Base-by-base conservation (phyloP, 2,888 invertebrate species). In the Crocallis elinguaria region DNA sequence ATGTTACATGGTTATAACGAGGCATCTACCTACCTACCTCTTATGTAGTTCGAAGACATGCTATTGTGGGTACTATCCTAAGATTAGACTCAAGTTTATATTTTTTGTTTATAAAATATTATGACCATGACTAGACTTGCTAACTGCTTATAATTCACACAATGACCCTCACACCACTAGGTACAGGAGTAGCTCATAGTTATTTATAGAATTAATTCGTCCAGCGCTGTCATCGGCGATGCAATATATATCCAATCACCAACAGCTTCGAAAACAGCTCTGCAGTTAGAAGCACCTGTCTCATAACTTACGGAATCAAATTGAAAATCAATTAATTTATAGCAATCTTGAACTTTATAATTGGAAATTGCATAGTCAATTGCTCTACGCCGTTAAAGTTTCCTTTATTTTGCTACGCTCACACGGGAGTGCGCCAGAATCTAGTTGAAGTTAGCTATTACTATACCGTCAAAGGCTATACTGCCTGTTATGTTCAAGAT, bases 281-380 rank as follows among this genome's bases (percentile, higher is more conserved):
- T 27, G 48, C 50, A 56, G 50, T 61, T 58, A 55, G 38, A 30
- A 41, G 50, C 61, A 61, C 58, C 56, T 53, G 57, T 16, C 36
- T 25, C 42, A 2, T 23, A n/a, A 16, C 44, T 30, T 8, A 9
- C 8, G 30, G 32, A 29, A 41, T 44, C 41, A 23, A 46, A 29
- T 14, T 29, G 17, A 19, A 46, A 42, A 37, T 12, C 37, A 48
- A 38, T 53, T 16, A 5, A 21, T 12, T 12, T n/a, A 29, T 19
- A 45, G 19, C 39, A 19, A 37, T 41, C 17, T 3, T 12, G 16
- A 30, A 41, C 16, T 44, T 43, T 27, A 9, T 16, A 13, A 38
- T 17, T 38, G 9, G 8, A 25, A 16, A 37, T 50, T 32, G 17
- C 19, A 16, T 35, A 49, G 12, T 41, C 9, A 39, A 19, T 5